Evolutionary conservation across 2,797 vertebrate species (phyloP), one percentile per base, ranked within the genome.

Genomic region (Semaprochilodus insignis): DNA sequence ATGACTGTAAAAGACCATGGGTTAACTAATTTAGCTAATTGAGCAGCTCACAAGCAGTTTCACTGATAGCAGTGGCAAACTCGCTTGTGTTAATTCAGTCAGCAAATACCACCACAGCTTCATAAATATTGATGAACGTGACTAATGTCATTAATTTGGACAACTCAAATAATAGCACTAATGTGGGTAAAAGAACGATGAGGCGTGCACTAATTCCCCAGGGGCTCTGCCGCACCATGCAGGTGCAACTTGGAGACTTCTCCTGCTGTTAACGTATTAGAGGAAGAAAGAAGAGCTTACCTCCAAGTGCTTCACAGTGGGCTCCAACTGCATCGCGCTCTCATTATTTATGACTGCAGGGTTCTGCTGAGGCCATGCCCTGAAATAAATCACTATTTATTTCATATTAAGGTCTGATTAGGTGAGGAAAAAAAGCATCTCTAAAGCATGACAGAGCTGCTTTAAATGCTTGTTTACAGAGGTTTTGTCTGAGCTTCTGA

Each of bases 341-440:
- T 81, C 81, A 81, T 83, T 83, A 83, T 81, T 85, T 85, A 87
- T 87, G 78, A 81, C 69, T 81, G 27, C 83, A 66, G 81, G 71
- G 69, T 81, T 79, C 78, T 80, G 75, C 78, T 36, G 40, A 83
- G 76, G 52, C 67, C 74, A 7, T 63, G 65, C 6, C 60, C 52
- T 81, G 70, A 78, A 78, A 85, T 81, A 54, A 81, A 83, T 60
- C 77, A 78, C 77, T 74, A 31, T 73, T 82, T 80, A 66, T 82
- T 80, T 72, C 59, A 2, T 59, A 67, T 69, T 72, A 44, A 57
- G 48, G 67, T 59, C 71, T 80, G 76, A 81, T 82, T 74, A 73
- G n/a, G 44, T 44, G 71, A 74, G 54, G 74, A n/a, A 73, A 34
- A 31, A 55, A 31, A 31, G 31, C 31, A 34, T 13, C 52, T 44